phyloP scores from a whole-genome alignment of 2,888 invertebrate genomes.

The Plemyria rubiginata region DNA sequence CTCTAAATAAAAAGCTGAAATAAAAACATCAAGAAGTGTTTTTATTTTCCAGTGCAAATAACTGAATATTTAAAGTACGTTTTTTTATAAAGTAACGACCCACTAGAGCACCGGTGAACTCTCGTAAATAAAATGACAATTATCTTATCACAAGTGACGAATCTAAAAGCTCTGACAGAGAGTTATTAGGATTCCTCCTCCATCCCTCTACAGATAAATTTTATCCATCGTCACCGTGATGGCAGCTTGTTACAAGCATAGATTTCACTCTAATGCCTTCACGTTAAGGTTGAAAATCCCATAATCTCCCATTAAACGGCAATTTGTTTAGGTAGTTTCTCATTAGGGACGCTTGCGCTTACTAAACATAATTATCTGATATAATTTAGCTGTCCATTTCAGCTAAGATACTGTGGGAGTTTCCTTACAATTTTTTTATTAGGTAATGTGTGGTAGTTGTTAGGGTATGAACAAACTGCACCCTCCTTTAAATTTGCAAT shows the following conservation, averaged over 20 bases:
- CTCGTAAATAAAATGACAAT: slow-evolving; percentile 12
- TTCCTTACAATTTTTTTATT: slow-evolving; percentile 1
- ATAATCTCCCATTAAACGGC: slow-evolving; percentile 15
- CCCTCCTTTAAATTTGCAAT: too few species aligned
- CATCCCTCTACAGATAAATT: slow-evolving; percentile 46
- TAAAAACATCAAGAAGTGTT: too few species aligned
- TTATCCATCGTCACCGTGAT: slow-evolving; percentile 45
- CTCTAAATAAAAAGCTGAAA: too few species aligned
- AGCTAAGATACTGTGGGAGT: not conserved
- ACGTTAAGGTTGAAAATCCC: slow-evolving; percentile 16
- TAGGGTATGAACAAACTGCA: too few species aligned
- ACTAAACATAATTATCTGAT: slow-evolving; percentile 24
- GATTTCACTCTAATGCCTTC: slow-evolving; percentile 8
- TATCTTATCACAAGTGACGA: slow-evolving; percentile 24
- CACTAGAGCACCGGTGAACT: too few species aligned
- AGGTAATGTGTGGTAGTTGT: too few species aligned
- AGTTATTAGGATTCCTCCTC: slow-evolving; percentile 45
- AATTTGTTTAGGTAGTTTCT: slow-evolving; percentile 27
- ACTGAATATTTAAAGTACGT: too few species aligned
- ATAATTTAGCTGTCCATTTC: slow-evolving; percentile 16
- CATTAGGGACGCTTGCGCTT: slow-evolving; percentile 27
- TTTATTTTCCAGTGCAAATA: too few species aligned
- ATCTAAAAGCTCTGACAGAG: slow-evolving; percentile 28
- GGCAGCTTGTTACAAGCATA: slow-evolving; percentile 33
- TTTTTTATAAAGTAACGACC: too few species aligned